Base-by-base conservation (phyloP, 2,888 invertebrate genomes). In the Dexiosoma caninum region DNA sequence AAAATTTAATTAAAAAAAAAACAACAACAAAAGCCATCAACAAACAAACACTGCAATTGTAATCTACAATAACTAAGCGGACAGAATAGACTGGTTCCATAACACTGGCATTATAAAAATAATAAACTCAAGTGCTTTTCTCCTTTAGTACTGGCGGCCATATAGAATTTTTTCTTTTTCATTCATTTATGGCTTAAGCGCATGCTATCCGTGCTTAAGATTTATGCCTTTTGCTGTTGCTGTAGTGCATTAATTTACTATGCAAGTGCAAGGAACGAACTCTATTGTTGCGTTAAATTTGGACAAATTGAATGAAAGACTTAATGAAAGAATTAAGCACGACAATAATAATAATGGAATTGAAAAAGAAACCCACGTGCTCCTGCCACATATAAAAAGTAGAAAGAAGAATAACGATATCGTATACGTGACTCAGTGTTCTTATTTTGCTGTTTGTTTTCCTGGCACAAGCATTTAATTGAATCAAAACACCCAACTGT, bases 261-360 rank as follows among this genome's bases (percentile, higher is more conserved):
- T 59, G 21, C 46, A 57, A 49, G 19, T 19, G 14, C n/a, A n/a
- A 40, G 9, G 27, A 57, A 42, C 12, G 35, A 35, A 44, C 37
- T 69, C 62, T 69, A 75, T 69, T 74, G 62, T 74, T 79, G 79
- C 64, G 62, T 70, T 70, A 49, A 69, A 74, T 64, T 79, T 64
- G 74, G 79, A 75, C 74, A 79, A 79, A 79, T 79, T 74, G 69
- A 74, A 74, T 62, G 44, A 76, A 76, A 60, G 64, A 37, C 64
- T 21, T 0, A 40, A 55, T 27, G 37, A 60, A 76, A 55, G 30
- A 69, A 71, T 51, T 37, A 71, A 71, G 19, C 46, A 64, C 9
- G n/a, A n/a, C n/a, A n/a, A n/a, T n/a, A 23, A 32, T 35, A 46
- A 35, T 49, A 64, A 74, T 37, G 10, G 8, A 51, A 71, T 60